A percentile compares a stretch with the other conserved stretches of the same genome.
Evolutionary conservation across 1,140 invertebrate genomes (phyloP).

Genomic region (Nixonia krombeini): DNA sequence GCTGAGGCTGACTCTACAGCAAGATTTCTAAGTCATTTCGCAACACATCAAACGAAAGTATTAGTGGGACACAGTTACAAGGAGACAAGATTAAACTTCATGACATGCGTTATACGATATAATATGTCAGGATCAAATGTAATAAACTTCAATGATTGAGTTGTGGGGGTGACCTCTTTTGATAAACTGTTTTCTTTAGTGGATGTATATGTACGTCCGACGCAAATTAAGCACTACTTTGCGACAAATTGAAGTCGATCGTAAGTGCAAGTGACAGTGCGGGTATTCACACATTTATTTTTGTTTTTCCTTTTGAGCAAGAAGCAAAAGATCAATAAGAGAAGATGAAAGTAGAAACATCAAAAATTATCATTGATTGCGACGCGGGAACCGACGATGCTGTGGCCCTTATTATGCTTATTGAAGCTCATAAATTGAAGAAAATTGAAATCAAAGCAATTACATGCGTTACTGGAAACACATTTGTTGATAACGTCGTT

Average conservation of each 20-base stretch:
- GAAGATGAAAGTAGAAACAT: slow-evolving; percentile 43
- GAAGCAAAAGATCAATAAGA: background rate
- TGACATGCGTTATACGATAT: no score
- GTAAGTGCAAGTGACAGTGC: no score
- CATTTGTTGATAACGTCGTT: slow-evolving; percentile 73
- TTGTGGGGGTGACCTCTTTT: slow-evolving; percentile 28
- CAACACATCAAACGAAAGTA: no score
- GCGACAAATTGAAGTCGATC: background rate
- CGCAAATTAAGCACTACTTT: background rate
- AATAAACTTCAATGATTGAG: slow-evolving; percentile 19
- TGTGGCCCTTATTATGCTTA: slow-evolving; percentile 74
- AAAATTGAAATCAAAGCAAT: slow-evolving; percentile 74
- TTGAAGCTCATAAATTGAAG: slow-evolving; percentile 71
- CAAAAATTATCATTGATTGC: slow-evolving; percentile 75
- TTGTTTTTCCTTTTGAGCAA: background rate
- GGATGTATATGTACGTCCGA: slow-evolving; percentile 4
- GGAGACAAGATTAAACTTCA: no score
- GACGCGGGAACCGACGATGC: slow-evolving; percentile 79
- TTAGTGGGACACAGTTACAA: no score
- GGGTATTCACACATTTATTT: background rate
- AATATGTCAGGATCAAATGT: slow-evolving; percentile 31
- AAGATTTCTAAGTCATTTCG: no score
- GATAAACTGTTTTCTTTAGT: slow-evolving; percentile 29
- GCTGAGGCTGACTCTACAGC: no score
- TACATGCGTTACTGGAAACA: slow-evolving; percentile 78